Base-by-base conservation (phyloP, 2,888 invertebrate species). In the Calliopum simillimum region DNA sequence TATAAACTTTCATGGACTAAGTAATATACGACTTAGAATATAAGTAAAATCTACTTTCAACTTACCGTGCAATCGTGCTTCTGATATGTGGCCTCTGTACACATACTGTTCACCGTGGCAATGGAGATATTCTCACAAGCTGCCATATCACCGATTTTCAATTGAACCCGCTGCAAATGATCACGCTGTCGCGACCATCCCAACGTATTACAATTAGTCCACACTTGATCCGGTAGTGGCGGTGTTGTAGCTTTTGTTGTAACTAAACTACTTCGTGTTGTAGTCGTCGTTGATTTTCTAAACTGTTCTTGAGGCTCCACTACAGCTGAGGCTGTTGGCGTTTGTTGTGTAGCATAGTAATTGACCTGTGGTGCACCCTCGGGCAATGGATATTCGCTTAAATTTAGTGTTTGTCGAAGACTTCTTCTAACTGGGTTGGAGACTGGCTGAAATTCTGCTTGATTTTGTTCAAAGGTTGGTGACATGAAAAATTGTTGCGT, bases 131-230 rank as follows among this genome's bases (percentile, higher is more conserved):
- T 95, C 81, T 95, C 94, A 81, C 95, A 95, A 33, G 90, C 91
- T 71, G 92, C 92, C 93, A 94, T 95, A 46, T 91, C 89, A 67
- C 91, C 92, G 46, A 92, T 88, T 77, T 91, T 90, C 14, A 95
- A 88, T 81, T 95, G 94, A 5, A 95, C 91, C 71, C 95, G 88
- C 83, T 95, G 94, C 78, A 95, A 84, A 81, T 94, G 91, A 79
- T 95, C 95, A 72, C 94, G 89, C 81, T 93, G 94, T 78, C 93
- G 89, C 0, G 93, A 92, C 96, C 96, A 96, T 16, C 95, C 95
- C 43, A 96, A 88, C 0, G 95, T 93, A 79, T 94, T 94, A 82
- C 96, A 96, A 73, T 92, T 89, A 6, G 88, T 85, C 79, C 87
- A 86, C 23, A 78, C 75, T 69, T 85, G 79, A 16, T 84, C 82